phyloP scores from a whole-genome alignment of 2,113 vertebrate genomes.

The Phrynosoma platyrhinos region DNA sequence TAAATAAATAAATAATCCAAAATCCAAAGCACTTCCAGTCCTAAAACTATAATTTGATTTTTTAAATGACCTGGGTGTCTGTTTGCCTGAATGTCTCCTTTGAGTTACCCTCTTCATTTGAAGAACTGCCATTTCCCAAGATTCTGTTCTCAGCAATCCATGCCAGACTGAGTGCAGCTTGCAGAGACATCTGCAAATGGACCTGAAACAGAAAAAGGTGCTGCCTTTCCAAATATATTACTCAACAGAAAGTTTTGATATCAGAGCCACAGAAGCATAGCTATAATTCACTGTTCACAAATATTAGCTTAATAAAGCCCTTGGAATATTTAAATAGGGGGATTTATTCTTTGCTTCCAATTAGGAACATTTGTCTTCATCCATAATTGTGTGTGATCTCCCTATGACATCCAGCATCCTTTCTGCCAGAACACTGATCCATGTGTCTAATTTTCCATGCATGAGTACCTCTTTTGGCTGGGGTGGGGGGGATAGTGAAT shows the following conservation, averaged over 20 bases:
- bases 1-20: too few relatives aligned
- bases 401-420: not conserved
- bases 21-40: too few relatives aligned
- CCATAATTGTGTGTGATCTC: constrained; percentile 2
- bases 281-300: not conserved
- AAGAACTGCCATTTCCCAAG: constrained; percentile 60
- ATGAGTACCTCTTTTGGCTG: constrained; percentile 20
- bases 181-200: constrained; percentile 72
- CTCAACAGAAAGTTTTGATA: constrained; percentile 57
- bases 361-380: not conserved
- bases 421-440: constrained; percentile 16
- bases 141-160: constrained; percentile 60
- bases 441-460: not conserved
- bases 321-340: constrained; percentile 29
- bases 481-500: not conserved
- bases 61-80: constrained; percentile 37
- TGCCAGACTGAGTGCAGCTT: constrained; percentile 57
- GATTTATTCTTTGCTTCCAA: not conserved
- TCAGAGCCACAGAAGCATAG: constrained; percentile 46
- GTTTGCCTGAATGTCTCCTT: constrained; percentile 62
- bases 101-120: constrained; percentile 43
- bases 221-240: constrained; percentile 61
- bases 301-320: constrained; percentile 12
- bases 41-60: too few relatives aligned
- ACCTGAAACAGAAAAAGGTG: constrained; percentile 53